Evolutionary conservation across 2,888 invertebrate species (phyloP), one percentile per base, ranked within the genome.

Genomic region (Dendrolimus pini): DNA sequence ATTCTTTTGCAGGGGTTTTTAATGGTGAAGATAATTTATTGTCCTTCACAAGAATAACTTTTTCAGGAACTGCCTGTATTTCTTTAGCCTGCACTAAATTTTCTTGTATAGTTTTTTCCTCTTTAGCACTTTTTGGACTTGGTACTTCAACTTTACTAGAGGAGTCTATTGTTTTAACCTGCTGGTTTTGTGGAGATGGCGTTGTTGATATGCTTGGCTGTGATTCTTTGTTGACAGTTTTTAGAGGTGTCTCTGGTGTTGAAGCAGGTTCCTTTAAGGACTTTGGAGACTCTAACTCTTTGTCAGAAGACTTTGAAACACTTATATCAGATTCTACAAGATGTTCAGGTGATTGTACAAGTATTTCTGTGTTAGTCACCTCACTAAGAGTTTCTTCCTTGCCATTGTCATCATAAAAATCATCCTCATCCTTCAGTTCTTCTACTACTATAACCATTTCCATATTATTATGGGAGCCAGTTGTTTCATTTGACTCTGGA

Each of bases 381-480:
- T 12, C 9, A 12, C 9, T 47, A 47, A 12, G 2, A 9, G 12
- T 12, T 47, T 47, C 47, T 47, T 9, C 13, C 9, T 12, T 47
- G 47, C 9, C 55, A 53, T 9, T 53, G 7, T 57, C 55, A 41
- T 55, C 55, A 30, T 30, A 30, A 57, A 53, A 53, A 12, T 67
- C 66, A 14, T 72, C 69, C 9, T 75, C 79, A 60, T 85, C 85
- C 52, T 74, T 67, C 10, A 87, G 61, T 66, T 82, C 74, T 66
- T 88, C 87, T 9, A 89, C 83, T 58, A 82, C 76, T 62, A 88
- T 76, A 13, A 83, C 74, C 69, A 80, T 84, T 65, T 88, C 83
- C 52, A 88, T 78, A 67, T 80, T 73, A n/a, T 77, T 75, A 60
- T 75, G 75, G 8, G 80, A 77, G 18, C 76, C 80, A 14, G 80